Evolutionary conservation across 1,140 invertebrate genomes (phyloP).

Genomic region (Trialeurodes vaporariorum): DNA sequence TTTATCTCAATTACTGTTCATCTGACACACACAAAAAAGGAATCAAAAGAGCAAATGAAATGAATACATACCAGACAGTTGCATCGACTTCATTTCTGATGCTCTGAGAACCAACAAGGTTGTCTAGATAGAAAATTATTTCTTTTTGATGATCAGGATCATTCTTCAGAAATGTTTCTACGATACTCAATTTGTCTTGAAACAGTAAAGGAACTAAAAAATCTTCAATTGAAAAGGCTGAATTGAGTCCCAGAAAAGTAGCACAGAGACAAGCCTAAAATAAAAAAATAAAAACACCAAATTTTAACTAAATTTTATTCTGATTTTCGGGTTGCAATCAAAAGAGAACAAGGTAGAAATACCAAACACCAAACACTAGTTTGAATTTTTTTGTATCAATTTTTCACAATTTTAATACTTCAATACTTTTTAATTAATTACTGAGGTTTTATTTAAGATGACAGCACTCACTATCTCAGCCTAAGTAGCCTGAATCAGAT

Average conservation of each 20-base stretch:
- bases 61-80: slow-evolving; percentile 36
- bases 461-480: no score
- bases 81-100: slow-evolving; percentile 33
- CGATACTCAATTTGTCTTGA: slow-evolving; percentile 53
- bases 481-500: no score
- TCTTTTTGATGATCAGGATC: neutral
- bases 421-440: no score
- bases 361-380: no score
- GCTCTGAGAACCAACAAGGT: slow-evolving; percentile 18
- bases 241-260: slow-evolving; percentile 47
- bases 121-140: neutral
- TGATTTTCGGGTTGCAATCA: no score
- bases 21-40: slow-evolving; percentile 26
- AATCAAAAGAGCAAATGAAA: slow-evolving; percentile 22
- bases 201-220: slow-evolving; percentile 57
- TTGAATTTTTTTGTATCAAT: no score
- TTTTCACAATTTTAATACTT: no score
- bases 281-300: no score
- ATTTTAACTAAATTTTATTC: no score
- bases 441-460: no score
- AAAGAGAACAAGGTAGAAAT: no score
- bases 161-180: slow-evolving; percentile 48
- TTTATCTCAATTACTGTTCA: no score
- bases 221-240: slow-evolving; percentile 47
- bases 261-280: slow-evolving; percentile 48